Conservation (phyloP, 2,113 vertebrate genomes). For the Engystomops pustulosus region DNA sequence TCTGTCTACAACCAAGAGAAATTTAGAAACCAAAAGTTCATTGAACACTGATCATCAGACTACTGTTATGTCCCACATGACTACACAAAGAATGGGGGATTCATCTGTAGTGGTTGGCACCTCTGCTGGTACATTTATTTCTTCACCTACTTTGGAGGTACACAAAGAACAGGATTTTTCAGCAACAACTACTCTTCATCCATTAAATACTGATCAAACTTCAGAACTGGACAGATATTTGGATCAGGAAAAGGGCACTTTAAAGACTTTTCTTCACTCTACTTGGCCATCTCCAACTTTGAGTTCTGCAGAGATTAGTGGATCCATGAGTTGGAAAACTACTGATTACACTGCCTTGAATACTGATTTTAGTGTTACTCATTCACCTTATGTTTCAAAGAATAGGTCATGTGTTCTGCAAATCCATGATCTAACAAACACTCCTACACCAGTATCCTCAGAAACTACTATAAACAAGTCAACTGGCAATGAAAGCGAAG, state of each 20-base stretch:
- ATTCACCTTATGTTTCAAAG: background rate
- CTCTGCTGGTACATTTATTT: background rate
- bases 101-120: background rate
- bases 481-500: background rate
- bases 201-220: background rate
- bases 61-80: background rate
- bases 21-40: no score
- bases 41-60: background rate
- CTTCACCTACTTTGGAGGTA: background rate
- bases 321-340: background rate
- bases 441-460: background rate
- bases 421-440: background rate
- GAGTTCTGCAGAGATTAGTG: background rate
- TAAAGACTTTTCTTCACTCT: background rate
- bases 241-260: background rate
- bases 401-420: background rate
- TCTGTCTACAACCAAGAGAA: background rate
- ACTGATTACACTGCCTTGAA: background rate
- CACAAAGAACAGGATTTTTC: background rate
- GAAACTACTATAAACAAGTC: background rate
- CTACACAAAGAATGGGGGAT: background rate
- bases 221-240: background rate
- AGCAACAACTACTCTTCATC: background rate
- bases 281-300: background rate
- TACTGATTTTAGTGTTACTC: background rate